Percentiles rank a stretch among this genome's conserved stretches.
Conservation (phyloP, 2,113 vertebrate species). For the Philantomba maxwellii region DNA sequence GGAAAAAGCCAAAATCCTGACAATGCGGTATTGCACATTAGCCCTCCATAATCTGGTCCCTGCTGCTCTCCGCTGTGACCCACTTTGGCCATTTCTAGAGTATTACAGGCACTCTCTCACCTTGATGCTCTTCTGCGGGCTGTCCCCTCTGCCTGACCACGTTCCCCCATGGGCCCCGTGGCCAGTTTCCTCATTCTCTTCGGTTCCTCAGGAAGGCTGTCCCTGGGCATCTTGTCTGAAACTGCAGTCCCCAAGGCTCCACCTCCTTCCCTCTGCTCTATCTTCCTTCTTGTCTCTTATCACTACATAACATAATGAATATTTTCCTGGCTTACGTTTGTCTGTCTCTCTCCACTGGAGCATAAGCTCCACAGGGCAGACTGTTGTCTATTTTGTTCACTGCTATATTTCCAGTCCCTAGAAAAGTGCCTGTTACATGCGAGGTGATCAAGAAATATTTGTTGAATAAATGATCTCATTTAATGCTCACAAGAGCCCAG, state of each 20-base stretch:
- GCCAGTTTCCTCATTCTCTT: not conserved
- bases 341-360: not conserved
- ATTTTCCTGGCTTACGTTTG: not conserved
- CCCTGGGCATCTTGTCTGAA: not conserved
- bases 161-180: not conserved
- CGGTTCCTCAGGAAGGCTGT: not conserved
- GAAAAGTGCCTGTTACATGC: not conserved
- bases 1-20: not conserved
- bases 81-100: accelerated
- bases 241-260: not conserved
- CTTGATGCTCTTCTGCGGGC: not conserved
- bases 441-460: not conserved
- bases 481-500: not conserved
- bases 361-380: not conserved
- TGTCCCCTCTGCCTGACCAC: not conserved
- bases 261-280: not conserved
- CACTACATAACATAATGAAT: not conserved
- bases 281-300: not conserved
- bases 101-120: not conserved
- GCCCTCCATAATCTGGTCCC: not conserved
- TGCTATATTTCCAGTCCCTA: not conserved
- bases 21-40: not conserved
- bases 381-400: not conserved
- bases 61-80: not conserved
- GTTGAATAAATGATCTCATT: not conserved